Evolutionary conservation across 1,140 invertebrate species (phyloP).

Genomic region (Drosophila funebris): DNA sequence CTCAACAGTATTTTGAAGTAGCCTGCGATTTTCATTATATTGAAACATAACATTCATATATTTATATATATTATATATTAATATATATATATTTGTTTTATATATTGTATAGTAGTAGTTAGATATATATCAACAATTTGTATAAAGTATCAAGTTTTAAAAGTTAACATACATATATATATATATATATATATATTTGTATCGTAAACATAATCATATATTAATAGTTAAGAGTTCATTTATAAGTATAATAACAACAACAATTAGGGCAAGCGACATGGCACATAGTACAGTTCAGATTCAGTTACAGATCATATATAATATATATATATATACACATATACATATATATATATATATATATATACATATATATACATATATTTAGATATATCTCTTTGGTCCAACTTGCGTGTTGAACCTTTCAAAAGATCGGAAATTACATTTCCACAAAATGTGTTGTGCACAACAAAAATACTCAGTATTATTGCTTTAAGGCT

Average conservation of each 20-base stretch:
- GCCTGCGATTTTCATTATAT: slow-evolving; percentile 40
- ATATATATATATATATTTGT: slow-evolving; percentile 29
- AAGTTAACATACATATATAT: slow-evolving; percentile 59
- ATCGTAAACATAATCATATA: slow-evolving; percentile 60
- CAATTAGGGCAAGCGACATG: slow-evolving; percentile 74
- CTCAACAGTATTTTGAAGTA: slow-evolving; percentile 40
- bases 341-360: slow-evolving; percentile 35
- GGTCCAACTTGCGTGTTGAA: slow-evolving; percentile 31
- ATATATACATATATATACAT: slow-evolving; percentile 31
- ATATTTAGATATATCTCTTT: slow-evolving; percentile 29
- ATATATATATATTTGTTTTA: slow-evolving; percentile 46
- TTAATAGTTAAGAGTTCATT: slow-evolving; percentile 60
- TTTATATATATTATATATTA: slow-evolving; percentile 18
- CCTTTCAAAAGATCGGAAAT: slow-evolving; percentile 57
- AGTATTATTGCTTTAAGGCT: slow-evolving; percentile 75
- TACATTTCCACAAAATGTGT: slow-evolving; percentile 57
- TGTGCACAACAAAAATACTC: slow-evolving; percentile 76
- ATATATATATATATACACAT: not conserved
- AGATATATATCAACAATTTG: slow-evolving; percentile 79
- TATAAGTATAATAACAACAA: slow-evolving; percentile 65
- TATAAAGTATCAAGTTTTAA: slow-evolving; percentile 71
- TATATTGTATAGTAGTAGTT: slow-evolving; percentile 52
- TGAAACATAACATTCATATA: slow-evolving; percentile 66
- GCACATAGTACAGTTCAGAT: slow-evolving; percentile 73
- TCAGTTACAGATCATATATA: slow-evolving; percentile 49